These are phyloP conservation scores for Lamellibrachia satsuma DNA, from an alignment of 2,888 invertebrate species.

Conservation along the genomic window DNA sequence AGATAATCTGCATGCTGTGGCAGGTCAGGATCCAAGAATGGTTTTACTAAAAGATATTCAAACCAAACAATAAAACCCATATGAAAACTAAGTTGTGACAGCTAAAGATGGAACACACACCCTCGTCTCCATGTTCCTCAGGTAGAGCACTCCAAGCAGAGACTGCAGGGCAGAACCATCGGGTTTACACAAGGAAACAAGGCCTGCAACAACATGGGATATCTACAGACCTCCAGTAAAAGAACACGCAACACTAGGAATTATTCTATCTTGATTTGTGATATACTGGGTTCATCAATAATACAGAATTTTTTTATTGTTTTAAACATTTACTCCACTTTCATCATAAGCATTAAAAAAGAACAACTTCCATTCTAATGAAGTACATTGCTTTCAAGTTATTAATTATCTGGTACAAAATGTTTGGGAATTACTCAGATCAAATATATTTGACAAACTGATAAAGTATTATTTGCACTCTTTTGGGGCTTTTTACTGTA, in stretches of 20 bases:
- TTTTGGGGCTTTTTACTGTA: no score
- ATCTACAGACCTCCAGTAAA: background rate
- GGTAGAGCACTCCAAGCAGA: conserved; percentile 72
- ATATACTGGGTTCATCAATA: background rate
- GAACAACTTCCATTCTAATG: background rate
- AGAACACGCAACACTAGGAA: background rate
- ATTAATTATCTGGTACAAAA: no score
- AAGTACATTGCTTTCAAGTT: background rate
- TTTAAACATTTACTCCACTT: background rate
- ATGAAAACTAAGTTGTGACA: no score
- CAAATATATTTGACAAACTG: no score
- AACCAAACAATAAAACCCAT: no score
- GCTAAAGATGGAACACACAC: conserved; percentile 70
- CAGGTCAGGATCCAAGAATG: no score
- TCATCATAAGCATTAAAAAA: background rate
- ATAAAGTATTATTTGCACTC: no score
- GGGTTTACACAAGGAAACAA: conserved; percentile 64
- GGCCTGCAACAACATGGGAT: conserved; percentile 62
- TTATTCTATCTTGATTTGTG: background rate
- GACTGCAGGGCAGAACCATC: conserved; percentile 65
- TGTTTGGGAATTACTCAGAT: no score
- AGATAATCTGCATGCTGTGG: no score
- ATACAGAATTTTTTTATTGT: background rate
- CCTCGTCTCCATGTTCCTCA: conserved; percentile 88
- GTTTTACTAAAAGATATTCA: no score